A percentile compares a stretch with the other conserved stretches of the same genome.
These are phyloP conservation scores for Ichneumoninae sp. DNA, from an alignment of 2,888 invertebrate genomes.

Conservation along the genomic window DNA sequence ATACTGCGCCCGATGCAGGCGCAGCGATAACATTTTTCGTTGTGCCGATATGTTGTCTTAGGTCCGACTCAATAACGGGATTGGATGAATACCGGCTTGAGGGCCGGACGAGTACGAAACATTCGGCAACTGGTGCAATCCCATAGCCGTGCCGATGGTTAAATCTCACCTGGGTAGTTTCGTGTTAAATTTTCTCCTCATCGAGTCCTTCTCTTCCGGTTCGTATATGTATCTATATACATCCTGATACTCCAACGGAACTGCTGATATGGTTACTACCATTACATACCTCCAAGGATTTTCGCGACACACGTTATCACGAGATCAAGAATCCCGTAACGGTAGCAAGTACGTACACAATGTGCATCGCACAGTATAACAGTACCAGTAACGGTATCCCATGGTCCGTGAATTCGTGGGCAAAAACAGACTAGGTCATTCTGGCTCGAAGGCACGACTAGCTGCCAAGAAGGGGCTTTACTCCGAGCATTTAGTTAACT, in stretches of 20 bases:
- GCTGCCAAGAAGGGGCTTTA: slow-evolving; percentile 64
- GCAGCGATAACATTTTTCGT: too few species aligned
- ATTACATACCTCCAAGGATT: slow-evolving; percentile 47
- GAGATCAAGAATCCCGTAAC: slow-evolving; percentile 59
- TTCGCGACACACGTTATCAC: slow-evolving; percentile 62
- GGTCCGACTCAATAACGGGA: too few species aligned
- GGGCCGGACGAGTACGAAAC: too few species aligned
- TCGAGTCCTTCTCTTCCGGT: slow-evolving; percentile 38
- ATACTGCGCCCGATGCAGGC: too few species aligned
- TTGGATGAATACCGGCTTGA: too few species aligned
- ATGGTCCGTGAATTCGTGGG: slow-evolving; percentile 36
- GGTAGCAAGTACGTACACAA: slow-evolving; percentile 24
- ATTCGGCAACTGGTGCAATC: too few species aligned
- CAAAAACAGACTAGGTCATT: slow-evolving; percentile 60
- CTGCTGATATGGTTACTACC: slow-evolving; percentile 23
- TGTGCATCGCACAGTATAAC: slow-evolving; percentile 38
- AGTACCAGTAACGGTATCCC: slow-evolving; percentile 15
- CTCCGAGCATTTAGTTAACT: slow-evolving; percentile 66
- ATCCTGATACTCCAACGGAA: background rate
- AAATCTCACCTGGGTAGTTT: background rate
- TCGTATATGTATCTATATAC: background rate
- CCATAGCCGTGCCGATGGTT: too few species aligned
- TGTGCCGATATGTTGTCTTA: too few species aligned
- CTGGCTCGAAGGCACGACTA: slow-evolving; percentile 63
- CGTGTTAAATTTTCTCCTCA: slow-evolving; percentile 26